A percentile compares a stretch with the other conserved stretches of the same genome.
These are phyloP conservation scores for Melanostigma gelatinosum DNA, from an alignment of 2,113 vertebrate genomes.

Conservation along the genomic window DNA sequence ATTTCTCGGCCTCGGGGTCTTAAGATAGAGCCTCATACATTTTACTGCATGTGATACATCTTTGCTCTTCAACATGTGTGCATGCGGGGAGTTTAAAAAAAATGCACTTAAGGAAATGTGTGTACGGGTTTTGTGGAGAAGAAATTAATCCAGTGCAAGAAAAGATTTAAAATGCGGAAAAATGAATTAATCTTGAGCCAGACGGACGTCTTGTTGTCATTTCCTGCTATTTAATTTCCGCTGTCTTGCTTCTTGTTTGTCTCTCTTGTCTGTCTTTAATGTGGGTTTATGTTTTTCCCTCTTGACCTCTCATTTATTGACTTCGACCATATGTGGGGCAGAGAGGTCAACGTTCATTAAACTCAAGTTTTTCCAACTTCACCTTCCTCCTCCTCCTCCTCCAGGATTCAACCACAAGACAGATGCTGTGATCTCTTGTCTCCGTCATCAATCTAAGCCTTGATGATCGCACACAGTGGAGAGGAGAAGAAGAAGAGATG, in stretches of 20 bases:
- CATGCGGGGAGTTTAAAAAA: conserved; percentile 2
- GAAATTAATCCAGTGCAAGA: conserved; percentile 6
- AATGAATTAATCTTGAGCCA: conserved; percentile 15
- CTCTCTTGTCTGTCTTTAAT: conserved; percentile 14
- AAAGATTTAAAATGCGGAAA: conserved; percentile 44
- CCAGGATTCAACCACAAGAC: background rate
- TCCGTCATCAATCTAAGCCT: background rate
- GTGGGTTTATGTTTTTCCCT: conserved; percentile 68
- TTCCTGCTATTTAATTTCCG: background rate
- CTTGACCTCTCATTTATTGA: conserved; percentile 49
- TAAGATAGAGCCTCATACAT: conserved; percentile 61
- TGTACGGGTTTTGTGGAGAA: background rate
- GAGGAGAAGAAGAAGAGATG: background rate
- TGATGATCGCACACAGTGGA: background rate
- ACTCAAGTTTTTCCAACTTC: conserved; percentile 33
- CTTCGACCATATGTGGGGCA: conserved; percentile 36
- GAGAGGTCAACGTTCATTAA: conserved; percentile 47
- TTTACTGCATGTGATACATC: conserved; percentile 52
- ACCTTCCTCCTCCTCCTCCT: background rate
- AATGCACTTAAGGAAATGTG: conserved; percentile 24
- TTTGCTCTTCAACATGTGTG: conserved; percentile 35
- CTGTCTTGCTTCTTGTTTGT: background rate
- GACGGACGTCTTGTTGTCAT: background rate
- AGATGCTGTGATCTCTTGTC: conserved; percentile 7
- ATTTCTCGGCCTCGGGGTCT: conserved; percentile 30